phyloP scores from a whole-genome alignment of 1,140 invertebrate genomes.

The Aphaenogaster ashmeadi region DNA sequence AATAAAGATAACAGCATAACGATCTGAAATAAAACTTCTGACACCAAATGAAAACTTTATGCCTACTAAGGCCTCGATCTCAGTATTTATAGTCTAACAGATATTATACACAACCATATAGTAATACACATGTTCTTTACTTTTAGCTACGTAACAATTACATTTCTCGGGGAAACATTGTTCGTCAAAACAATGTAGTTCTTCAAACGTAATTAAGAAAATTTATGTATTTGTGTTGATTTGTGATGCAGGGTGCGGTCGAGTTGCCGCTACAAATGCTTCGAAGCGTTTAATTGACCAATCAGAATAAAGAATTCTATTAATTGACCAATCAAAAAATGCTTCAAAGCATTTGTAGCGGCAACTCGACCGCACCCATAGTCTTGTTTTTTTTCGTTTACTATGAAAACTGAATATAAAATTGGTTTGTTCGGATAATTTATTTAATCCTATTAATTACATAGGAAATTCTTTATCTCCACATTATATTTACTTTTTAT shows the following conservation, averaged over 20 bases:
- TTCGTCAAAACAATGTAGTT: background rate
- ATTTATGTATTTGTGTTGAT: background rate
- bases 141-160: constrained; percentile 5
- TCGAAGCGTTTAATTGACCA: too few relatives aligned
- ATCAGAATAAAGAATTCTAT: too few relatives aligned
- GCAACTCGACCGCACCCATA: too few relatives aligned
- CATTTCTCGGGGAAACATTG: background rate
- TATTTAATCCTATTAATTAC: background rate
- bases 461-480: background rate
- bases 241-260: too few relatives aligned
- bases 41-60: background rate
- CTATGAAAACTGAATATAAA: background rate
- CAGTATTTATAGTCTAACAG: constrained; percentile 1
- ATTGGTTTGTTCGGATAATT: background rate
- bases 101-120: background rate
- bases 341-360: too few relatives aligned
- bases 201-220: background rate
- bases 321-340: too few relatives aligned
- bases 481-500: background rate
- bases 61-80: constrained; percentile 31
- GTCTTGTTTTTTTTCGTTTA: background rate
- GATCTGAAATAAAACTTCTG: constrained; percentile 14
- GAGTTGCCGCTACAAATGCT: too few relatives aligned
- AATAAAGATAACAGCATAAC: constrained; percentile 6
- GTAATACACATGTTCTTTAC: background rate